Base-by-base conservation (phyloP, 2,888 invertebrate genomes). In the Pyralis farinalis region DNA sequence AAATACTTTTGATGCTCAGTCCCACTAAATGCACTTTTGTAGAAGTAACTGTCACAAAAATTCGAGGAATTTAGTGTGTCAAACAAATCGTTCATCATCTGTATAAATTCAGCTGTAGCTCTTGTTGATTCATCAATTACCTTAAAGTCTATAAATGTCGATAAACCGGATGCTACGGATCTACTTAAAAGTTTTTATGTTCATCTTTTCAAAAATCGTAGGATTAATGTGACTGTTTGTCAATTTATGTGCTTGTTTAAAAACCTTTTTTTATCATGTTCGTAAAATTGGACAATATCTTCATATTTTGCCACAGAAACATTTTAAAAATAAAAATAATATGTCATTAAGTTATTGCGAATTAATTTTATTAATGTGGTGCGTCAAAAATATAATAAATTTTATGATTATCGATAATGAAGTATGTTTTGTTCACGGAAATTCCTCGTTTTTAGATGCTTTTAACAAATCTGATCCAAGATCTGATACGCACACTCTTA, bases 131-230 rank as follows among this genome's bases (percentile, higher is more conserved):
- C 16, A 16, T 16, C 16, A 16, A 16, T 16, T 16, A 35, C 16
- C 21, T 36, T 41, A 20, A 38, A 46, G 21, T 49, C 47, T 34
- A 46, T 12, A 25, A 38, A 46, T 6, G 37, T 41, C 7, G 27
- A 37, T 10, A 56, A 43, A 1, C 43, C 51, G 11, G 43, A 21
- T 12, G 55, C 50, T 7, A 55, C 58, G 22, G 52, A 38, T 21
- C 28, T 43, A 33, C 58, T 56, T 9, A 57, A 44, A 12, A 56
- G 32, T 42, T 57, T 49, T 7, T 47, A 44, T 16, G 4, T 4
- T 10, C 22, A 45, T 1, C 47, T 50, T n/a, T 16, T 16, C 16
- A 16, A 16, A 16, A 16, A 3, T 16, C 16, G 16, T 16, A 4
- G 16, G n/a, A n/a, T 48, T 30, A 5, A 55, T 42, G 36, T 57